Conservation (phyloP, 1,140 invertebrate species). For the Palaemon carinicauda region DNA sequence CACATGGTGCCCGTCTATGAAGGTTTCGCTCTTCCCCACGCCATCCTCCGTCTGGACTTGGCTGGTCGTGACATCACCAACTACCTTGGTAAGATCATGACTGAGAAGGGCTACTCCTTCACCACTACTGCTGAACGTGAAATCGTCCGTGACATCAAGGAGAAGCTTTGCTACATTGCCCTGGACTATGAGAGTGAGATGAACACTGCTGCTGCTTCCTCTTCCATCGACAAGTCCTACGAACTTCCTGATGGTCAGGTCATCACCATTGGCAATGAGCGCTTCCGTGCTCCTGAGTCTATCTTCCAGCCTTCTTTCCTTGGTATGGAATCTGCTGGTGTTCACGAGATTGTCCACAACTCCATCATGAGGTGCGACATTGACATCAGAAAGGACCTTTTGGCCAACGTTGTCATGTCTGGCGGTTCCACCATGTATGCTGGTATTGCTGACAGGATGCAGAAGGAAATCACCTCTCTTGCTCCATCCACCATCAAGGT, state of each 20-base stretch:
- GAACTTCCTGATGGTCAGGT: slow-evolving; percentile 68
- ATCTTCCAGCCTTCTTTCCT: slow-evolving; percentile 84
- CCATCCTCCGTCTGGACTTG: no score
- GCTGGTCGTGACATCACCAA: no score
- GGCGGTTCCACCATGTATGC: slow-evolving; percentile 74
- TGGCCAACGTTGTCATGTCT: slow-evolving; percentile 78
- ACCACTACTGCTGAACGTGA: slow-evolving; percentile 79
- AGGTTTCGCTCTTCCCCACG: background rate
- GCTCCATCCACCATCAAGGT: slow-evolving; percentile 72
- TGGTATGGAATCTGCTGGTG: slow-evolving; percentile 83
- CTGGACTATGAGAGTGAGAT: slow-evolving; percentile 59
- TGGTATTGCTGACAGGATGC: slow-evolving; percentile 71
- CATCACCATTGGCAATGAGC: slow-evolving; percentile 66
- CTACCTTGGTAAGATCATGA: slow-evolving; percentile 76
- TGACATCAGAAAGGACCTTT: slow-evolving; percentile 82
- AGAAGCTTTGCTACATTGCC: slow-evolving; percentile 90
- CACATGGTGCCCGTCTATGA: slow-evolving; percentile 35
- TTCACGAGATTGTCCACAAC: slow-evolving; percentile 87
- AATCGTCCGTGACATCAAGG: slow-evolving; percentile 93
- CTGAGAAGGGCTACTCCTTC: slow-evolving; percentile 73
- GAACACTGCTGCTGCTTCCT: slow-evolving; percentile 63
- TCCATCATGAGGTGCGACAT: slow-evolving; percentile 91
- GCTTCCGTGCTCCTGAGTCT: slow-evolving; percentile 86
- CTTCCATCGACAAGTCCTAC: slow-evolving; percentile 64
- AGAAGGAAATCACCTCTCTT: slow-evolving; percentile 70